Percentiles rank a stretch among this genome's conserved stretches.
Conservation (phyloP, 2,888 invertebrate genomes). For the Stomorhina lunata region DNA sequence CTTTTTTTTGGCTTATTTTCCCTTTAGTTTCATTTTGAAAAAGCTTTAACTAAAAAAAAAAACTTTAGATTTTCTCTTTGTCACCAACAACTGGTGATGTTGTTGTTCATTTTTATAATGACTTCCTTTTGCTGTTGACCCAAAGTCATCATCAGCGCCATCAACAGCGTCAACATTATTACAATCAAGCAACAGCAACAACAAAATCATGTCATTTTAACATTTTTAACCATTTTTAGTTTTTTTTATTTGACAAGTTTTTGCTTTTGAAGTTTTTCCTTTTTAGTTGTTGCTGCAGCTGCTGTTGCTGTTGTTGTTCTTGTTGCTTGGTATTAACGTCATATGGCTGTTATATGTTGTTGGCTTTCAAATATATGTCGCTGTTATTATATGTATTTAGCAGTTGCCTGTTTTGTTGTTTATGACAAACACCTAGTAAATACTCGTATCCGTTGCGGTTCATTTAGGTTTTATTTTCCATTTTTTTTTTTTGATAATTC, state of each 20-base stretch:
- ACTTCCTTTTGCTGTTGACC: conserved; percentile 63
- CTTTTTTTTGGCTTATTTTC: not conserved
- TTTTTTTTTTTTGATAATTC: conserved; percentile 5
- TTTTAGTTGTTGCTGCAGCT: not conserved
- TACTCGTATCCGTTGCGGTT: conserved; percentile 40
- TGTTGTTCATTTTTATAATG: conserved; percentile 57
- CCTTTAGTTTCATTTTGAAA: not conserved
- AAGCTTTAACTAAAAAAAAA: not conserved
- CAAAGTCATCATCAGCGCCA: conserved; percentile 46
- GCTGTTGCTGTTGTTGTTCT: not conserved
- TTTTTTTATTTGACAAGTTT: not conserved
- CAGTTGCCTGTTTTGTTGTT: not conserved
- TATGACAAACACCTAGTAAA: conserved; percentile 38
- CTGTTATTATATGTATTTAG: not conserved
- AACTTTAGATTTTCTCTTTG: conserved; percentile 6
- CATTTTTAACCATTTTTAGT: not conserved
- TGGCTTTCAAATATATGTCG: not conserved
- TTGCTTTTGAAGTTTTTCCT: not conserved
- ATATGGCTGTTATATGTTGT: not conserved
- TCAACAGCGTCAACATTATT: conserved; percentile 27
- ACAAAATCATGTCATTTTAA: conserved; percentile 31
- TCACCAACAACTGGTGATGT: conserved; percentile 17
- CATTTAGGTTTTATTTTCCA: not conserved
- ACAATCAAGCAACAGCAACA: not conserved
- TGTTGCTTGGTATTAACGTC: not conserved